phyloP scores from a whole-genome alignment of 2,797 vertebrate genomes.

The Antrozous pallidus region DNA sequence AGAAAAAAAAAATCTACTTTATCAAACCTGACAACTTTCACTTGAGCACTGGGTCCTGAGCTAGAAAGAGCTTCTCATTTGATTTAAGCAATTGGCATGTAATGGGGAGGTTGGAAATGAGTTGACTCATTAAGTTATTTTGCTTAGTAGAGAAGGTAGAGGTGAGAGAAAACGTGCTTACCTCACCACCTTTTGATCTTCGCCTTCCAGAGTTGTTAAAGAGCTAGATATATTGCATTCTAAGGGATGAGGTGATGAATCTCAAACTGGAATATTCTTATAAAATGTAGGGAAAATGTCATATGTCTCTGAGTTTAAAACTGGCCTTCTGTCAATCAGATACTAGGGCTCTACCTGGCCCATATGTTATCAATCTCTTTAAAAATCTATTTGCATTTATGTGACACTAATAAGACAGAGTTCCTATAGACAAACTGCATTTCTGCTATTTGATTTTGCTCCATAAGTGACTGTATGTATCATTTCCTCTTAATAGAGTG shows the following conservation, averaged over 20 bases:
- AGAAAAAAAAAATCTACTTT: constrained; percentile 66
- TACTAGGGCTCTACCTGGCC: neutral
- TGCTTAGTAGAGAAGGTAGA: constrained; percentile 13
- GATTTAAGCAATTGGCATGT: constrained; percentile 68
- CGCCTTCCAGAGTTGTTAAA: constrained; percentile 38
- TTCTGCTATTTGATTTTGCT: constrained; percentile 56
- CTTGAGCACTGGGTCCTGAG: constrained; percentile 68
- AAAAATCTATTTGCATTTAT: constrained; percentile 51
- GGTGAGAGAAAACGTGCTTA: neutral
- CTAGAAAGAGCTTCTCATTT: constrained; percentile 68
- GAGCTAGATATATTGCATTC: neutral
- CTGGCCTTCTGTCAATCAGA: constrained; percentile 23
- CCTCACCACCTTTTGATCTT: constrained; percentile 16
- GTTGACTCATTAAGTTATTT: constrained; percentile 69
- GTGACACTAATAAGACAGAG: constrained; percentile 44
- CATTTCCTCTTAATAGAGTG: constrained; percentile 67
- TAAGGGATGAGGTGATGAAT: neutral
- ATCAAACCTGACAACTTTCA: constrained; percentile 79
- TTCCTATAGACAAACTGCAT: constrained; percentile 47
- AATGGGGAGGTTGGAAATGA: constrained; percentile 55
- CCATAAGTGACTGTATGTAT: constrained; percentile 51
- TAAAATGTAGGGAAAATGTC: neutral
- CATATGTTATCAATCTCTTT: constrained; percentile 52
- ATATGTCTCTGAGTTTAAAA: neutral
- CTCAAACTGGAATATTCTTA: constrained; percentile 9